phyloP scores from a whole-genome alignment of 1,140 invertebrate genomes.

The Schlechtendalia chinensis region DNA sequence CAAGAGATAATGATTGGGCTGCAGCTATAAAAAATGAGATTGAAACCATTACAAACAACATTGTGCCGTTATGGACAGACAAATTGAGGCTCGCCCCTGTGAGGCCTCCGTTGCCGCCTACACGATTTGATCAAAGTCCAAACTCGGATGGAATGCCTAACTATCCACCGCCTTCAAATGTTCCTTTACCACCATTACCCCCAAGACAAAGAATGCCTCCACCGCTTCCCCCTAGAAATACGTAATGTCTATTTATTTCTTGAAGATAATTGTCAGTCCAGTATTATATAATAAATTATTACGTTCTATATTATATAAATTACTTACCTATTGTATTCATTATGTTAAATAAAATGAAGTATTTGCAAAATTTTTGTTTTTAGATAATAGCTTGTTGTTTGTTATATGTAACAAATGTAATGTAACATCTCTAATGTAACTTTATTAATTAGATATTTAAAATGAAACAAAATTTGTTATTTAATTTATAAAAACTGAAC shows the following conservation, averaged over 20 bases:
- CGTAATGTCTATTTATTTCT: not conserved
- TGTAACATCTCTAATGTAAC: conserved; percentile 2
- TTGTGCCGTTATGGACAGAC: conserved; percentile 29
- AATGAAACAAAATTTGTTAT: conserved; percentile 13
- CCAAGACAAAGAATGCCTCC: conserved; percentile 42
- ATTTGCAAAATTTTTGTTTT: not conserved
- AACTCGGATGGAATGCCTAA: conserved; percentile 23
- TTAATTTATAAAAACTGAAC: conserved; percentile 39
- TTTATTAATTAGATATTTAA: conserved; percentile 32
- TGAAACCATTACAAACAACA: conserved; percentile 35
- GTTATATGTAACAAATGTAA: too few relatives aligned
- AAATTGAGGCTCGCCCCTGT: conserved; percentile 20
- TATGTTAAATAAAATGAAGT: not conserved
- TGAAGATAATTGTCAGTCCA: conserved; percentile 2
- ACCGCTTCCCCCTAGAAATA: conserved; percentile 38
- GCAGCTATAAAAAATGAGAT: conserved; percentile 27
- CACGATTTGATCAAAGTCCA: conserved; percentile 27
- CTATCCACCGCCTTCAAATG: conserved; percentile 28
- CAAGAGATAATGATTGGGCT: conserved; percentile 31
- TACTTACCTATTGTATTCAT: conserved; percentile 16
- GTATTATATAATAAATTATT: not conserved
- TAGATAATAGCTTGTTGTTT: conserved; percentile 4
- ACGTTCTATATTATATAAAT: not conserved
- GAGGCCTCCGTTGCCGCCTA: conserved; percentile 32
- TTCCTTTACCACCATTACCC: conserved; percentile 34